Conservation (phyloP, 2,797 vertebrate species). For the Poecilia picta region DNA sequence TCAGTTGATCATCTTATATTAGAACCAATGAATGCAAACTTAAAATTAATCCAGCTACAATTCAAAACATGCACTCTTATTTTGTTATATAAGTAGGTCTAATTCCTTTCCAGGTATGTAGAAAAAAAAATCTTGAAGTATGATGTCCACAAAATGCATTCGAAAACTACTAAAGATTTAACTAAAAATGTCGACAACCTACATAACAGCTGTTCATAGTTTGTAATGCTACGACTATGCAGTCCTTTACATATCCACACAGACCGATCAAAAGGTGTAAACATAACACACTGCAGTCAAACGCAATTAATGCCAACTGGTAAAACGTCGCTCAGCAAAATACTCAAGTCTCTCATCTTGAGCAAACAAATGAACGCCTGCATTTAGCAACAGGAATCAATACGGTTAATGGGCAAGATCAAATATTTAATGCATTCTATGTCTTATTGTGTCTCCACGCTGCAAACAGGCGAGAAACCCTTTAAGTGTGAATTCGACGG, state of each 20-base stretch:
- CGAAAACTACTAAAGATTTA: neutral
- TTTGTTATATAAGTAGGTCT: neutral
- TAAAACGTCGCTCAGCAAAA: neutral
- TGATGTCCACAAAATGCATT: neutral
- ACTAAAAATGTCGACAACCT: neutral
- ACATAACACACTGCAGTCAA: neutral
- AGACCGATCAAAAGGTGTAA: neutral
- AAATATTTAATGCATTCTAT: neutral
- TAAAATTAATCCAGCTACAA: neutral
- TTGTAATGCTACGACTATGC: neutral
- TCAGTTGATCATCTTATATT: neutral
- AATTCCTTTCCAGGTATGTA: neutral
- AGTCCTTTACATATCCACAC: neutral
- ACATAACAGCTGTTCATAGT: neutral
- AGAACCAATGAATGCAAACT: neutral
- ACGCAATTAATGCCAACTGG: neutral
- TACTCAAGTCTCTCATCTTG: neutral
- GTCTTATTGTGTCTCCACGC: constrained; percentile 23
- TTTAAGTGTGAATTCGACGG: constrained; percentile 98
- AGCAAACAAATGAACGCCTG: neutral
- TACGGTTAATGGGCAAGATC: neutral
- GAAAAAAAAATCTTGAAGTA: neutral
- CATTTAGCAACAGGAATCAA: neutral
- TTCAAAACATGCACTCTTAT: neutral
- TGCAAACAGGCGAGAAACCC: constrained; percentile 93